phyloP scores from a whole-genome alignment of 2,888 invertebrate species.

The Lasioglossum pauxillum region DNA sequence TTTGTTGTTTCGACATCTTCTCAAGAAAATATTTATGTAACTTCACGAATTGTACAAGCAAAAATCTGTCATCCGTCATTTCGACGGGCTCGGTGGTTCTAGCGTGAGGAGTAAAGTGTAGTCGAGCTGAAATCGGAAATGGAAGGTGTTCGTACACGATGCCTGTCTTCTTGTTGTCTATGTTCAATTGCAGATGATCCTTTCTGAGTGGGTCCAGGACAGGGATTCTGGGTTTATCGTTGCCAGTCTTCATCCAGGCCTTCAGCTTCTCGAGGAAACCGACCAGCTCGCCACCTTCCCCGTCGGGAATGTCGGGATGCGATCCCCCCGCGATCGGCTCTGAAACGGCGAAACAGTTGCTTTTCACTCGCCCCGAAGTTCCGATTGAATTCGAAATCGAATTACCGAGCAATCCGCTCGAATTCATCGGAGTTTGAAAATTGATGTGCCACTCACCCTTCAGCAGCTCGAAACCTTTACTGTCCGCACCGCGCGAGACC shows the following conservation, averaged over 20 bases:
- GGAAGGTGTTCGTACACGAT: slow-evolving; percentile 48
- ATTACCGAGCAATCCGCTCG: neutral
- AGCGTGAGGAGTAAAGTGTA: neutral
- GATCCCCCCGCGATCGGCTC: neutral
- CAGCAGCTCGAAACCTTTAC: accelerated
- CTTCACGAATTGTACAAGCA: too few species aligned
- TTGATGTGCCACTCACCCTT: slow-evolving; percentile 14
- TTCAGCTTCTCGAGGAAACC: slow-evolving; percentile 62
- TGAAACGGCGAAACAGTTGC: neutral
- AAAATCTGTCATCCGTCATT: too few species aligned
- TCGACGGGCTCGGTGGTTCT: too few species aligned
- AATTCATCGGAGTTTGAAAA: too few species aligned
- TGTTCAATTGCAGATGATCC: neutral
- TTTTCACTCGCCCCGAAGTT: neutral
- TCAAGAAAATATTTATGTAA: too few species aligned
- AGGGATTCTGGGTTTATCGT: slow-evolving; percentile 69
- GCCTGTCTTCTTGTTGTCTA: slow-evolving; percentile 27
- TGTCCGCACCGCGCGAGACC: neutral
- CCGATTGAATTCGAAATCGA: neutral
- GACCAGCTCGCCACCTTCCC: neutral
- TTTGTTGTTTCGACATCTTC: too few species aligned
- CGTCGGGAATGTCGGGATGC: accelerated
- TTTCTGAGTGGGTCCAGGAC: slow-evolving; percentile 70
- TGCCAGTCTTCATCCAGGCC: slow-evolving; percentile 59
- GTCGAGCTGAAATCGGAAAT: neutral